Evolutionary conservation across 2,888 invertebrate genomes (phyloP).

Genomic region (Ennomos fuscantarius): DNA sequence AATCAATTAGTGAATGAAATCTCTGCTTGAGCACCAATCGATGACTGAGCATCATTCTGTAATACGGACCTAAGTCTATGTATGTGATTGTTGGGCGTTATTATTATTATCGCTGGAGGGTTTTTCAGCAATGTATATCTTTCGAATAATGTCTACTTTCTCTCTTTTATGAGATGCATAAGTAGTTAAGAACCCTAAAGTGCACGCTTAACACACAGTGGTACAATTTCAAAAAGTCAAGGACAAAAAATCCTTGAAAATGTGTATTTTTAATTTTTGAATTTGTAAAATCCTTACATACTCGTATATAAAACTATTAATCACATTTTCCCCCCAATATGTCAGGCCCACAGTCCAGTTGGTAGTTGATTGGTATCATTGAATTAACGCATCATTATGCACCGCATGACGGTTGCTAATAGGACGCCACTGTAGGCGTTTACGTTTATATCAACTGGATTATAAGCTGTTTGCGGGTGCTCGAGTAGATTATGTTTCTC

Average conservation of each 20-base stretch:
- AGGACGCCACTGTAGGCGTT: slow-evolving; percentile 27
- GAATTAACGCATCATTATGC: slow-evolving; percentile 47
- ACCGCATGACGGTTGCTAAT: slow-evolving; percentile 30
- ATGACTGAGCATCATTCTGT: no score
- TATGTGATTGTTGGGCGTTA: no score
- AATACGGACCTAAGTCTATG: no score
- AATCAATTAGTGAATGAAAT: no score
- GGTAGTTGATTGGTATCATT: slow-evolving; percentile 46
- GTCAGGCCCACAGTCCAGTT: slow-evolving; percentile 27
- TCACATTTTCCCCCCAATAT: slow-evolving; percentile 13
- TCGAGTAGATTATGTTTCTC: background rate
- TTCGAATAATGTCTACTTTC: no score
- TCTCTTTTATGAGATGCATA: no score
- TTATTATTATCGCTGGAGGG: no score
- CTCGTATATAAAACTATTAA: background rate
- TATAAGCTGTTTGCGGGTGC: background rate
- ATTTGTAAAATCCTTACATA: background rate
- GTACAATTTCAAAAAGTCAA: background rate
- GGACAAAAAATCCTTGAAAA: background rate
- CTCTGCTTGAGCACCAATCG: no score
- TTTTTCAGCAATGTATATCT: no score
- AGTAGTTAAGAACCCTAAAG: no score
- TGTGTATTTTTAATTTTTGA: no score
- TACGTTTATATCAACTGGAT: slow-evolving; percentile 11
- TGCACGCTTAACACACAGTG: no score